Evolutionary conservation across 2,797 vertebrate species (phyloP), one percentile per base, ranked within the genome.

Genomic region (Peromyscus nudipes): DNA sequence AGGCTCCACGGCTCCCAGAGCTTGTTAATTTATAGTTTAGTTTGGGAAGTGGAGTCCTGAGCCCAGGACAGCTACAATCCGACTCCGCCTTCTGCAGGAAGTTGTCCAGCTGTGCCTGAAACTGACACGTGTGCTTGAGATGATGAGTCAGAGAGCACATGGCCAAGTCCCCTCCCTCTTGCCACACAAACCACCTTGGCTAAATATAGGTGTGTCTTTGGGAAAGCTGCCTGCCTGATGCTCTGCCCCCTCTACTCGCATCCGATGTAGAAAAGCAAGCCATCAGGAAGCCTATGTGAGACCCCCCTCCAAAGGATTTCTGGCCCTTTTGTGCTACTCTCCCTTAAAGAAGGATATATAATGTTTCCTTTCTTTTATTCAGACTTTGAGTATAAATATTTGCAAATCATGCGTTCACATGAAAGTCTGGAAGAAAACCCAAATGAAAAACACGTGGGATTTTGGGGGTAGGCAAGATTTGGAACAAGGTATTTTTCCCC

Each of bases 101-200:
- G 11, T 34, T 91, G 43, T 91, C 69, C 3, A 2, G 29, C 62
- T 14, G 0, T 73, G 37, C 65, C 64, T 95, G 1, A 85, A 80
- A 34, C 2, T 37, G 90, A 90, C 49, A 2, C n/a, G 27, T 93
- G 49, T 57, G 87, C 89, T 75, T 79, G 67, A 31, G 16, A 62
- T 57, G 0, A 91, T 96, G 40, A 87, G 25, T 89, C 96, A 93
- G 19, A 0, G 10, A 0, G 52, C 11, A 2, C 73, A 19, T 73
- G 88, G 75, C 31, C 0, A 84, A 60, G 29, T 0, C 76, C 29
- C 34, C 37, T 84, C 83, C 94, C 31, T 89, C 10, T 84, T 11
- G 0, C 92, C 96, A 57, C 5, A 0, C 92, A 96, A 82, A 95
- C 96, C 92, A 0, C 97, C 98, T 93, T 98, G 75, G 93, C 81